Base-by-base conservation (phyloP, 2,113 vertebrate genomes). In the Gallinago paraguaiae region DNA sequence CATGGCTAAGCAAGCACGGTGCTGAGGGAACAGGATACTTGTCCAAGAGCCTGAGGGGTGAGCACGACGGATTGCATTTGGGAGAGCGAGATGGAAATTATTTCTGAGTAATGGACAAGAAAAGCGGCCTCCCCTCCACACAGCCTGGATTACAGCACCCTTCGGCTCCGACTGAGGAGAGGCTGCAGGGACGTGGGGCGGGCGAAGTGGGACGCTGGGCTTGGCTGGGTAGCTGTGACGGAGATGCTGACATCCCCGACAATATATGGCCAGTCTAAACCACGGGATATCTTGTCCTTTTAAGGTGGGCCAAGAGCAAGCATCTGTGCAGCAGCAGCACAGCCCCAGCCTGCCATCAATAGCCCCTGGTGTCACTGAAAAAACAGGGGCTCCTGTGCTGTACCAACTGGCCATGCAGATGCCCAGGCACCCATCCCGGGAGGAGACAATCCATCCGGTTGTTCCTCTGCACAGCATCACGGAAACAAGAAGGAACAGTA, bases 301-400 rank as follows among this genome's bases (percentile, higher is more conserved):
- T 96, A 97, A 97, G 96, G 96, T 96, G 93, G 96, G 95, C 96
- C 96, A 95, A 96, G 60, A 85, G 80, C 86, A 85, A 90, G 93
- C 90, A 97, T 96, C 92, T 94, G 83, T 96, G 95, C 92, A 78
- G 88, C 93, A 92, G 82, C 79, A 93, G 68, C 50, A 64, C 48
- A 95, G 94, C 79, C 77, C 79, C 56, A 91, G 88, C 71, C 63
- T 92, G 92, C 84, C 95, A 94, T 90, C 94, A 97, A 89, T 83
- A 93, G 95, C 92, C 88, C 72, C 77, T 86, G 72, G 88, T 94
- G 92, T 94, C 91, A 83, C 80, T 80, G 80, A 88, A 76, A 70
- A 84, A 95, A 71, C 46, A 85, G 86, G 53, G 83, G 50, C 60
- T 89, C 93, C 82, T 91, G 89, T 88, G 69, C 96, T 88, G 41